Percentiles rank a stretch among this genome's conserved stretches.
Evolutionary conservation across 2,797 vertebrate genomes (phyloP).

Genomic region (Chromis chromis): DNA sequence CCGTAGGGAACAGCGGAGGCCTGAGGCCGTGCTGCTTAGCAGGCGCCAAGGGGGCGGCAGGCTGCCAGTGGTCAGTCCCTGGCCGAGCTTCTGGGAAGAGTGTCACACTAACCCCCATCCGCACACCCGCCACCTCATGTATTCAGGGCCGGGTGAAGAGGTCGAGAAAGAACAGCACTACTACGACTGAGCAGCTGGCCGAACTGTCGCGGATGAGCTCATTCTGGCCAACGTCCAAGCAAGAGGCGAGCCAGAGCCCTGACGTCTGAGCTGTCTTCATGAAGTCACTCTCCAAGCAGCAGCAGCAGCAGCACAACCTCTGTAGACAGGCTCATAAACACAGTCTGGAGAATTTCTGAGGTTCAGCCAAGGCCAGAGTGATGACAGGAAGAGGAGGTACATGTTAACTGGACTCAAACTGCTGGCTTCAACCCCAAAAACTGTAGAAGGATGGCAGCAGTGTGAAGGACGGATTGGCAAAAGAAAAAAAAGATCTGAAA

Average conservation of each 20-base stretch:
- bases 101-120: slow-evolving; percentile 48
- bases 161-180: slow-evolving; percentile 60
- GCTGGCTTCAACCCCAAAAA: slow-evolving; percentile 17
- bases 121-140: slow-evolving; percentile 48
- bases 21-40: slow-evolving; percentile 70
- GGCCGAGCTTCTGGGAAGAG: slow-evolving; percentile 63
- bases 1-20: slow-evolving; percentile 70
- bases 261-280: slow-evolving; percentile 61
- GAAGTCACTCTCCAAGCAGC: slow-evolving; percentile 69
- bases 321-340: slow-evolving; percentile 53
- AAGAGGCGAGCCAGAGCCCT: slow-evolving; percentile 57
- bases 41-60: slow-evolving; percentile 78
- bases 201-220: slow-evolving; percentile 77
- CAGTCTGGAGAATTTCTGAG: slow-evolving; percentile 39
- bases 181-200: slow-evolving; percentile 64
- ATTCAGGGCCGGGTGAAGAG: slow-evolving; percentile 51
- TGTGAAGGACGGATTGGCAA: slow-evolving; percentile 7
- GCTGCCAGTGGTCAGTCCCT: slow-evolving; percentile 76
- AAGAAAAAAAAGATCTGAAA: slow-evolving; percentile 16
- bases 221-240: slow-evolving; percentile 76
- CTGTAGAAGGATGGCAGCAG: slow-evolving; percentile 19
- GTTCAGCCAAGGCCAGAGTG: slow-evolving; percentile 58
- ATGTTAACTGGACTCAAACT: slow-evolving; percentile 24
- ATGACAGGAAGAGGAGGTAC: slow-evolving; percentile 52
- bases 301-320: slow-evolving; percentile 26